Evolutionary conservation across 2,888 invertebrate species (phyloP), one percentile per base, ranked within the genome.

Genomic region (Drosophila yooni): DNA sequence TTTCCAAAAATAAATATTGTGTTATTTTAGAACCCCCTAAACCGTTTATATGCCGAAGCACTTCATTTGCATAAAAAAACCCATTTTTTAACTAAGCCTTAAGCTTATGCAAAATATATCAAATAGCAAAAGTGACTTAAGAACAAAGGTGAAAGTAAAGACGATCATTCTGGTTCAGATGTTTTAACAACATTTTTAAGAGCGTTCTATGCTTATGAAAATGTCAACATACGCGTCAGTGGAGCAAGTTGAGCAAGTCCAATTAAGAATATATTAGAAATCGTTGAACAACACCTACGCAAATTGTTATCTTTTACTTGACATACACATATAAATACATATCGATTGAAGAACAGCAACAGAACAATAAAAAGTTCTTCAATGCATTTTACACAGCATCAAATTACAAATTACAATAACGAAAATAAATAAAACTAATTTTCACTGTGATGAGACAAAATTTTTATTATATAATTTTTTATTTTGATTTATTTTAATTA

Each of bases 241-340:
- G 21, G 13, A 25, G 8, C 13, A n/a, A 25, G 8, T 15, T 15
- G 13, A 25, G 8, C 13, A n/a, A 15, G 15, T 36, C 8, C 34
- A 25, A 21, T 53, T 36, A 36, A 1, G 53, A 34, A 25, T 25
- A 34, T 18, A 53, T 36, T 53, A 15, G 53, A 53, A 53, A 53
- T 34, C 51, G 34, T 18, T 25, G 4, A 25, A 5, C 8, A 51
- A 46, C 13, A 8, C 21, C 15, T 7, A 34, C 8, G 15, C 27
- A 15, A 52, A 34, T 25, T 34, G 3, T 15, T 15, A 33, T 21
- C 8, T 13, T 21, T n/a, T 4, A 53, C 21, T n/a, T 21, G 7
- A 15, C 6, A 21, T 21, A 21, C 40, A 43, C 5, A n/a, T 11
- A 3, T 38, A 38, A 38, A 0, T n/a, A 8, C 18, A 18, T 0